Conservation (phyloP, 1,140 invertebrate species). For the Pseudomyrmex sp. region DNA sequence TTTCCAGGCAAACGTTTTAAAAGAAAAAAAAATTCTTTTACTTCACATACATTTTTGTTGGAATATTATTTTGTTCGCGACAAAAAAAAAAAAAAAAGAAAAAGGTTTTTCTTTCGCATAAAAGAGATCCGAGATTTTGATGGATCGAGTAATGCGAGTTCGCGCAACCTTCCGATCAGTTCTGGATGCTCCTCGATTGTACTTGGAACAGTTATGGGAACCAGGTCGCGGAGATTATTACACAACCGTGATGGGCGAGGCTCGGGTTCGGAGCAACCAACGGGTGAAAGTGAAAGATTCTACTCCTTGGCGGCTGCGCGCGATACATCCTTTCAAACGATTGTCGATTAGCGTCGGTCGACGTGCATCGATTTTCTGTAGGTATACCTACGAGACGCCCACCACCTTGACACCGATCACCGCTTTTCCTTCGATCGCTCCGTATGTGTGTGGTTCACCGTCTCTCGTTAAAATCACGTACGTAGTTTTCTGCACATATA, state of each 20-base stretch:
- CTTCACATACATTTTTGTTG: not conserved
- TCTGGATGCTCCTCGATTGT: slow-evolving; percentile 62
- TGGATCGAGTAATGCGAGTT: slow-evolving; percentile 1
- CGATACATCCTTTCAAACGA: slow-evolving; percentile 67
- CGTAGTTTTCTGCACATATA: slow-evolving; percentile 7
- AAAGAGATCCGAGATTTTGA: not conserved
- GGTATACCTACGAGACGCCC: slow-evolving; percentile 16
- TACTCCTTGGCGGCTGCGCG: slow-evolving; percentile 58
- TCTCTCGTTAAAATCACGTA: slow-evolving; percentile 20
- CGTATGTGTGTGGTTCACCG: too few relatives aligned
- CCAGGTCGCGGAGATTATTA: slow-evolving; percentile 74
- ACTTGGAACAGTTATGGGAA: slow-evolving; percentile 80
- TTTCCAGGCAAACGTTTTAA: too few relatives aligned
- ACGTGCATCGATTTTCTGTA: slow-evolving; percentile 39
- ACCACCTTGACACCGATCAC: slow-evolving; percentile 52
- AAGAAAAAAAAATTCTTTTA: not conserved
- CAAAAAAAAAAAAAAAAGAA: too few relatives aligned
- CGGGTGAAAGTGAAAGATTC: slow-evolving; percentile 79
- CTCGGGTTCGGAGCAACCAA: slow-evolving; percentile 60
- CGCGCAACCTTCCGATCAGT: slow-evolving; percentile 48
- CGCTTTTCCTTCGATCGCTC: slow-evolving; percentile 43
- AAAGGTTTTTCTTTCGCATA: too few relatives aligned
- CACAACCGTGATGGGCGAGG: slow-evolving; percentile 78
- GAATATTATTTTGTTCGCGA: not conserved
- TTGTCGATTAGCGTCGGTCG: slow-evolving; percentile 68